Evolutionary conservation across 2,113 vertebrate species (phyloP).

Genomic region (Pseudopipra pipra): DNA sequence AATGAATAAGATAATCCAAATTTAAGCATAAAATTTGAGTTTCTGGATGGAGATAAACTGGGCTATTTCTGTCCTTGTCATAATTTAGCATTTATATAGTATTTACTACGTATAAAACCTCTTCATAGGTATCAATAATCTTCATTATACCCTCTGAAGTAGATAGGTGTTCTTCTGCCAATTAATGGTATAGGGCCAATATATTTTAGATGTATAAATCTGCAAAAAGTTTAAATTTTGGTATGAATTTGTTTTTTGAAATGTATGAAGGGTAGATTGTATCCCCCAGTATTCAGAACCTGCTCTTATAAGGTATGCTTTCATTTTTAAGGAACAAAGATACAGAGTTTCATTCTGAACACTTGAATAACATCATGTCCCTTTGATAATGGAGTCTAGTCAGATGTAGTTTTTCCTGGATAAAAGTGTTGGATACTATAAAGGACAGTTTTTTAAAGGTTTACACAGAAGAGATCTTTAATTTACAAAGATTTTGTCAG

Average conservation of each 20-base stretch:
- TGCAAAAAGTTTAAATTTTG: not conserved
- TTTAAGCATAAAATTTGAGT: not conserved
- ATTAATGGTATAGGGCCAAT: not conserved
- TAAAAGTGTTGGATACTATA: not conserved
- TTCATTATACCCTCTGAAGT: not conserved
- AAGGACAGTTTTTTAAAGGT: not conserved
- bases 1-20: not conserved
- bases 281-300: not conserved
- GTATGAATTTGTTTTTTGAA: not conserved
- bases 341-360: not conserved
- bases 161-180: not conserved
- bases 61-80: not conserved
- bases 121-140: not conserved
- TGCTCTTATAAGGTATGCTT: not conserved
- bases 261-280: not conserved
- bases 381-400: not conserved
- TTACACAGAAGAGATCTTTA: not conserved
- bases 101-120: not conserved
- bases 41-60: not conserved
- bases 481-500: not conserved
- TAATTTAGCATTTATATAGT: not conserved
- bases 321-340: slow-evolving; percentile 5
- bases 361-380: not conserved
- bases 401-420: not conserved
- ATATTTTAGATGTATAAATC: not conserved